Percentiles rank a stretch among this genome's conserved stretches.
phyloP scores from a whole-genome alignment of 2,113 vertebrate genomes.

The Chunga burmeisteri region DNA sequence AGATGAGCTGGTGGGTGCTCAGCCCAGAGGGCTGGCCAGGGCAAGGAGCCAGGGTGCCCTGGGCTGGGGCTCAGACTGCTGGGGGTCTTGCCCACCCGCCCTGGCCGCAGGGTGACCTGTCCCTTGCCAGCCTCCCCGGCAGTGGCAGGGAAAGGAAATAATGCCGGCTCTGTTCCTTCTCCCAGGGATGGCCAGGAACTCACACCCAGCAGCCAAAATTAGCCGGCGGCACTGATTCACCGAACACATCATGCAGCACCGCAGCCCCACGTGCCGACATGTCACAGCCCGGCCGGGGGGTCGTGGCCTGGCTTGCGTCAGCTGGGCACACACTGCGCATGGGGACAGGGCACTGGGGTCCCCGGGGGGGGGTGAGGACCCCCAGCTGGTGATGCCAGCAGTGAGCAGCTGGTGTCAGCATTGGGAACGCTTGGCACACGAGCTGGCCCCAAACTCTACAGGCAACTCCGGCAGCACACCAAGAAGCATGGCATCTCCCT shows the following conservation, averaged over 20 bases:
- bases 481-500: background rate
- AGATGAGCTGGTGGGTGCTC: background rate
- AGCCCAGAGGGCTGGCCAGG: background rate
- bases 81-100: background rate
- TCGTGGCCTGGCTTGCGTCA: background rate
- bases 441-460: background rate
- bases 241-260: background rate
- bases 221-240: background rate
- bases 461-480: accelerated
- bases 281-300: background rate
- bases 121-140: background rate
- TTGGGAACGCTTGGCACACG: background rate
- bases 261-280: background rate
- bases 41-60: background rate
- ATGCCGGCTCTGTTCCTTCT: background rate
- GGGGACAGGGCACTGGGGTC: background rate
- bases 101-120: accelerated
- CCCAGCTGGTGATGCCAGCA: background rate
- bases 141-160: background rate
- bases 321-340: background rate
- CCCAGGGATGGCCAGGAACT: background rate
- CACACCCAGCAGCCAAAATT: conserved; percentile 17
- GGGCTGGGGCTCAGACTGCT: background rate
- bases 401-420: background rate
- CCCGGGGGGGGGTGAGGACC: background rate